These are phyloP conservation scores for Mylabris phalerata DNA, from an alignment of 1,140 invertebrate species.

Conservation along the genomic window DNA sequence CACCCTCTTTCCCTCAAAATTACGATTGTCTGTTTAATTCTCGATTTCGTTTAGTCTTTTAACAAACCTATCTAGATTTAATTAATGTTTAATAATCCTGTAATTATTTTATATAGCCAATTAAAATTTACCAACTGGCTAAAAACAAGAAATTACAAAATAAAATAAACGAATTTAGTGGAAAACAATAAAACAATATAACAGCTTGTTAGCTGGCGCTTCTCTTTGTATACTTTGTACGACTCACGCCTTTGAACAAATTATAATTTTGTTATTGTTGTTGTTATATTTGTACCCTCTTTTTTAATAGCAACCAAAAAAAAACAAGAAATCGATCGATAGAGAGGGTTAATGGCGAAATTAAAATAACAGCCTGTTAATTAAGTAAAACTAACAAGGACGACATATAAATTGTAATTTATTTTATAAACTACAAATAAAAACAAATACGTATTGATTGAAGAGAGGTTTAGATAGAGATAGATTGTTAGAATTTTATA, in stretches of 20 bases:
- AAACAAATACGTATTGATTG: neutral
- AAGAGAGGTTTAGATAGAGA: neutral
- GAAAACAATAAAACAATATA: slow-evolving; percentile 11
- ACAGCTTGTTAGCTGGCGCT: slow-evolving; percentile 18
- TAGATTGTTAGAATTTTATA: slow-evolving; percentile 7
- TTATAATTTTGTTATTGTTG: neutral
- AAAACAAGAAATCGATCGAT: too few species aligned
- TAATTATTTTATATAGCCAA: slow-evolving; percentile 19
- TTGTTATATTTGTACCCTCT: too few species aligned
- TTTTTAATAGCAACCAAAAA: too few species aligned
- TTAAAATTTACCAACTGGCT: slow-evolving; percentile 16
- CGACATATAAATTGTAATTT: slow-evolving; percentile 12
- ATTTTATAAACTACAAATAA: neutral
- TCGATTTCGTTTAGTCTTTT: too few species aligned
- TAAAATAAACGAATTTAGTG: slow-evolving; percentile 10
- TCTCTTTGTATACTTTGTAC: slow-evolving; percentile 9
- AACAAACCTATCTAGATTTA: neutral
- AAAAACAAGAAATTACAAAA: neutral
- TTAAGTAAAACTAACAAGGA: neutral
- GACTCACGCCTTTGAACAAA: slow-evolving; percentile 7
- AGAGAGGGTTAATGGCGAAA: too few species aligned
- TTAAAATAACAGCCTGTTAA: too few species aligned
- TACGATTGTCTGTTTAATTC: too few species aligned
- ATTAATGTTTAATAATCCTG: slow-evolving; percentile 13
- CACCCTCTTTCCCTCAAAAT: too few species aligned